Percentiles rank a stretch among this genome's conserved stretches.
These are phyloP conservation scores for Poecilia picta DNA, from an alignment of 2,797 vertebrate species.

Conservation along the genomic window DNA sequence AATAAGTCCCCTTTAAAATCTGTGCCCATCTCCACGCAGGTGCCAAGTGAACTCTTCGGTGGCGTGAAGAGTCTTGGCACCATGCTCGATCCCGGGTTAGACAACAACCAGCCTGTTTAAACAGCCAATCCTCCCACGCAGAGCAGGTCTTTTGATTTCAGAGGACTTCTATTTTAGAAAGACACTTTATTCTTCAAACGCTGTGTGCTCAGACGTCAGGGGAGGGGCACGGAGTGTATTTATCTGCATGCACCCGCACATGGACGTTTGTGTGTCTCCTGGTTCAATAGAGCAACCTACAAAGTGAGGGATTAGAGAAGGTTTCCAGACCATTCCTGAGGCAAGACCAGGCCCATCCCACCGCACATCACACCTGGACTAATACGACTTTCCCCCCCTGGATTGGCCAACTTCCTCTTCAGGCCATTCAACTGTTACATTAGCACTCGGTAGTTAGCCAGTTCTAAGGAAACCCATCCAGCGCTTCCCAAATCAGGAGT, in stretches of 20 bases:
- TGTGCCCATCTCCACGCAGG: slow-evolving; percentile 46
- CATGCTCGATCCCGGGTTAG: slow-evolving; percentile 52
- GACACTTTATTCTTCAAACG: slow-evolving; percentile 80
- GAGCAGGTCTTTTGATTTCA: slow-evolving; percentile 70
- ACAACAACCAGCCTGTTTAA: slow-evolving; percentile 75
- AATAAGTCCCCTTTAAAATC: slow-evolving; percentile 5
- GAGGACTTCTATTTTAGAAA: slow-evolving; percentile 68
- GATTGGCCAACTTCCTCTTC: slow-evolving; percentile 55
- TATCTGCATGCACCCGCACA: slow-evolving; percentile 32
- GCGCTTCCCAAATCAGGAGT: slow-evolving; percentile 56
- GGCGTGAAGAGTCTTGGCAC: slow-evolving; percentile 33
- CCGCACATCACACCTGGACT: slow-evolving; percentile 73
- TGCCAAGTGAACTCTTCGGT: slow-evolving; percentile 32
- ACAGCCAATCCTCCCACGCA: slow-evolving; percentile 61
- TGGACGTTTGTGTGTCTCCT: slow-evolving; percentile 34
- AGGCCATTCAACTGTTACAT: slow-evolving; percentile 31
- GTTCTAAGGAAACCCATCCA: slow-evolving; percentile 45
- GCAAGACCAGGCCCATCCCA: slow-evolving; percentile 80
- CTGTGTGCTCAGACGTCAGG: slow-evolving; percentile 69
- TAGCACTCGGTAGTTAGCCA: slow-evolving; percentile 28
- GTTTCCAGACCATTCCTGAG: slow-evolving; percentile 74
- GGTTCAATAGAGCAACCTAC: slow-evolving; percentile 69
- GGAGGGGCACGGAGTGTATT: slow-evolving; percentile 41
- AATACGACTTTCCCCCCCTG: slow-evolving; percentile 61
- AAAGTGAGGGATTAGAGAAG: slow-evolving; percentile 78